phyloP scores from a whole-genome alignment of 2,797 vertebrate genomes.

The Hybognathus amarus region DNA sequence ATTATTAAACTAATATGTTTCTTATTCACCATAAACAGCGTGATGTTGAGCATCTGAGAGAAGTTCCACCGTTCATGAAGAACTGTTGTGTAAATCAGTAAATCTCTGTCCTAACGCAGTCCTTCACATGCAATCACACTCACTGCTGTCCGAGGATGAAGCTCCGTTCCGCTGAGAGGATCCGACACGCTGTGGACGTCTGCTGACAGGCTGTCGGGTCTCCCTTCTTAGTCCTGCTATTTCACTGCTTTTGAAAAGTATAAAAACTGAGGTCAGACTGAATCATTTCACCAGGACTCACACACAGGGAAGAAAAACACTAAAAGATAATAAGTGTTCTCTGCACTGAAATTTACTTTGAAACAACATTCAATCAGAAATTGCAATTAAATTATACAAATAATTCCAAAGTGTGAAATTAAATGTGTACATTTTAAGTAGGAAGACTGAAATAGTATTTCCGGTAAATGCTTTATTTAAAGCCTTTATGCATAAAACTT shows the following conservation, averaged over 20 bases:
- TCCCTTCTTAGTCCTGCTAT: constrained; percentile 1
- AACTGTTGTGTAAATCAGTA: not conserved
- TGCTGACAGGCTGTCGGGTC: constrained; percentile 14
- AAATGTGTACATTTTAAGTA: not conserved
- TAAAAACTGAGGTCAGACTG: not conserved
- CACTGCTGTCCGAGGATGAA: not conserved
- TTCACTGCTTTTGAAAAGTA: constrained; percentile 10
- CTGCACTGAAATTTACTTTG: not conserved
- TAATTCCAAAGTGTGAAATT: not conserved
- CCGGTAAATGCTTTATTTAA: not conserved
- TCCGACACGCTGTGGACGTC: constrained; percentile 10
- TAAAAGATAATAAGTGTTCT: not conserved
- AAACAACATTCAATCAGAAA: not conserved
- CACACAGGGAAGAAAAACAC: not conserved
- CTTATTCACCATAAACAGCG: not conserved
- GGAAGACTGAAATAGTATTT: not conserved
- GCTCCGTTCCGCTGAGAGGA: not conserved
- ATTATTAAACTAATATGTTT: not conserved
- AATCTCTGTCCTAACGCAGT: not conserved
- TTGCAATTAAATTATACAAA: not conserved
- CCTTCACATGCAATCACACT: constrained; percentile 4
- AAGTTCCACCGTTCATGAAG: not conserved
- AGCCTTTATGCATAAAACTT: not conserved
- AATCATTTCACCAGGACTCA: not conserved
- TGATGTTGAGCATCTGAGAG: not conserved